Evolutionary conservation across 2,113 vertebrate genomes (phyloP).

Genomic region (Cheirogaleus medius): DNA sequence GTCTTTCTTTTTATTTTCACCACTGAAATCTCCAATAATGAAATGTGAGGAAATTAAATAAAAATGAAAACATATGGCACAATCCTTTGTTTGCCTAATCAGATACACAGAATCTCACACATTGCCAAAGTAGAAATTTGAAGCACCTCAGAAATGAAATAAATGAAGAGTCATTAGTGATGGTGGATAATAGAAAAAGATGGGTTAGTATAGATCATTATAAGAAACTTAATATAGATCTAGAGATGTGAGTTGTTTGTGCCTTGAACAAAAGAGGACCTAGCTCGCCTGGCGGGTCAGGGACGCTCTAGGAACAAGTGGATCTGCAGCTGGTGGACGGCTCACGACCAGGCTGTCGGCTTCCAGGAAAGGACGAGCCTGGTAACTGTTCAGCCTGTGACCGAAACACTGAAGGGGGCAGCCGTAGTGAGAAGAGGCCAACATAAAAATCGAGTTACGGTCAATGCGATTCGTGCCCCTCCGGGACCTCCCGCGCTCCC

Average conservation of each 20-base stretch:
- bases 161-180: background rate
- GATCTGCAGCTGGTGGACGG: background rate
- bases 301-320: too few relatives aligned
- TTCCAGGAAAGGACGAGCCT: background rate
- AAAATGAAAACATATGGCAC: background rate
- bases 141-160: background rate
- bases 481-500: background rate
- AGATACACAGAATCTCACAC: background rate
- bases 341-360: background rate
- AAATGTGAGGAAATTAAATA: background rate
- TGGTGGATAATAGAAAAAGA: background rate
- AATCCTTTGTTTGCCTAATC: background rate
- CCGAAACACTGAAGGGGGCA: accelerated
- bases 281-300: background rate
- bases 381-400: background rate
- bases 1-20: background rate
- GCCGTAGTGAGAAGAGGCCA: accelerated
- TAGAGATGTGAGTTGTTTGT: background rate
- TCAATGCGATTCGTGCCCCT: accelerated
- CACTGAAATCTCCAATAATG: background rate
- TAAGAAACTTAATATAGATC: background rate
- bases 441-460: background rate
- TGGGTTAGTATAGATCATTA: accelerated
- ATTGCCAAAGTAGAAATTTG: background rate
- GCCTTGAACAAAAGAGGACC: background rate